phyloP scores from a whole-genome alignment of 2,797 vertebrate genomes.

The Oreonectes daqikongensis region DNA sequence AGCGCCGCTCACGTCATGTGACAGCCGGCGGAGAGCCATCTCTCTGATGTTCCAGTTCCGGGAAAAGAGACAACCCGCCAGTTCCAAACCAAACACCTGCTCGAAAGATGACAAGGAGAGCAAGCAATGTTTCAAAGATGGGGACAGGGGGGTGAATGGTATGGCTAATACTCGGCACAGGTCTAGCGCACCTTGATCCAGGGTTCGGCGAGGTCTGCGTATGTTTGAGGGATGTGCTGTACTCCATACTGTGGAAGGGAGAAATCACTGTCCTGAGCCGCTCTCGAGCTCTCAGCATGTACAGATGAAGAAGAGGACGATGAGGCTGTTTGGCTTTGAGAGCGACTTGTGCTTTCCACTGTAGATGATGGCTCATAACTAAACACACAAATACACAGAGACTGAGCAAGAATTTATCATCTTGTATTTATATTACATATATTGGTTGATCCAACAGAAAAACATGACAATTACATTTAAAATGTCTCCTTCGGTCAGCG shows the following conservation, averaged over 20 bases:
- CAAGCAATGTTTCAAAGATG: neutral
- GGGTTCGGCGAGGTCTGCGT: constrained; percentile 84
- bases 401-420: neutral
- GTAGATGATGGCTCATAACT: constrained; percentile 84
- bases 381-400: constrained; percentile 21
- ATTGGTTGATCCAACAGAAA: no score
- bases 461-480: no score
- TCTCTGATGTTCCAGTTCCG: constrained; percentile 91
- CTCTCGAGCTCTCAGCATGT: constrained; percentile 69
- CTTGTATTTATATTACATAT: no score
- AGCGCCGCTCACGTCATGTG: constrained; percentile 88
- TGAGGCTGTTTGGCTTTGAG: constrained; percentile 65
- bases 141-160: no score
- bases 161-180: neutral
- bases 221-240: constrained; percentile 84
- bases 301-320: constrained; percentile 69
- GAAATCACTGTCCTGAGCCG: constrained; percentile 75
- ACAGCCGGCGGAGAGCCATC: constrained; percentile 87
- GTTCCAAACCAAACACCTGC: constrained; percentile 87
- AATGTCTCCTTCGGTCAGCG: no score
- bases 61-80: constrained; percentile 90
- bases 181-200: constrained; percentile 83
- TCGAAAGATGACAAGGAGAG: neutral
- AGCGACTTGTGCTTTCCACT: constrained; percentile 75
- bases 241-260: constrained; percentile 83